phyloP scores from a whole-genome alignment of 1,140 invertebrate species.

The Anoplophora glabripennis region DNA sequence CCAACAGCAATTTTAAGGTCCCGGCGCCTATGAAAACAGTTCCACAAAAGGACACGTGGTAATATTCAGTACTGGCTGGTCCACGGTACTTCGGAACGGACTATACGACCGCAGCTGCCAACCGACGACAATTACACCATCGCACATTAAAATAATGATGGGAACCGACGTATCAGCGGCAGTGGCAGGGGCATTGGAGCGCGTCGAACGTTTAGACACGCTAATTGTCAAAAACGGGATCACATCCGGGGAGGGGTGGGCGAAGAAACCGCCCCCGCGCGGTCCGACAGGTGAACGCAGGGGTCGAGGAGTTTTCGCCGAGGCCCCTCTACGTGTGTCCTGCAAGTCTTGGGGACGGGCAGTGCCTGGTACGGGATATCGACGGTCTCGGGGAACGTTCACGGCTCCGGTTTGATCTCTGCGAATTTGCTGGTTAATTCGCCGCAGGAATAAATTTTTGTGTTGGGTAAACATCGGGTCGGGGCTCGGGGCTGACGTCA shows the following conservation, averaged over 20 bases:
- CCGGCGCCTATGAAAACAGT: not conserved
- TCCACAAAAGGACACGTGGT: not conserved
- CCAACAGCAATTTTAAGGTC: not conserved
- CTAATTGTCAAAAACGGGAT: constrained; percentile 22
- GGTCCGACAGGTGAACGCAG: constrained; percentile 19
- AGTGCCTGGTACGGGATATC: constrained; percentile 23
- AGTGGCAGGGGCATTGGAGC: constrained; percentile 5
- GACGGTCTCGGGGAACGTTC: constrained; percentile 7
- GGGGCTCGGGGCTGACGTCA: not conserved
- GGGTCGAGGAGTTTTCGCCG: constrained; percentile 10
- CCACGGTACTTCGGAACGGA: not conserved
- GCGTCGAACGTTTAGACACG: constrained; percentile 23
- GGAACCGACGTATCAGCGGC: not conserved
- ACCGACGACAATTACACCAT: not conserved
- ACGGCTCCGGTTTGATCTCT: not conserved
- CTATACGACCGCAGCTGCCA: not conserved
- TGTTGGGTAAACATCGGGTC: not conserved
- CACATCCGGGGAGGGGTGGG: not conserved
- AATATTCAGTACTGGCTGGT: not conserved
- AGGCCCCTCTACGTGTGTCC: not conserved
- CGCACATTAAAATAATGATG: not conserved
- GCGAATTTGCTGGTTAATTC: constrained; percentile 1
- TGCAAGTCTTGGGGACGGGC: constrained; percentile 7
- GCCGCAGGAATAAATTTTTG: not conserved
- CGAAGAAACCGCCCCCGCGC: constrained; percentile 2